A percentile compares a stretch with the other conserved stretches of the same genome.
phyloP scores from a whole-genome alignment of 2,113 vertebrate genomes.

The Datnioides undecimradiatus region DNA sequence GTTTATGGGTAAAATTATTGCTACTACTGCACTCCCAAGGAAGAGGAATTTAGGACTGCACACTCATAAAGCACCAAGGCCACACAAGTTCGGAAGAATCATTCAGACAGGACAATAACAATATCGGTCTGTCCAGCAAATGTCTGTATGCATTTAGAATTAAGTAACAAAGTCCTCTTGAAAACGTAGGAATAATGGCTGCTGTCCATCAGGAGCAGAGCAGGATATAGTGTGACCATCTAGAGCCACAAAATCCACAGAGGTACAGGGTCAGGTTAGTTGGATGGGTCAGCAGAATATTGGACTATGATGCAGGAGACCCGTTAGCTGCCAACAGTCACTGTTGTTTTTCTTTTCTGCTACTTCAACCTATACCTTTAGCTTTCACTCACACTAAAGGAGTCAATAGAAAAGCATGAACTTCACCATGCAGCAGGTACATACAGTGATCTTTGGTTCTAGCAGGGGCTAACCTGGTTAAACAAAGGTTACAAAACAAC shows the following conservation, averaged over 20 bases:
- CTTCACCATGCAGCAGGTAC: background rate
- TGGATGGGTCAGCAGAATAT: background rate
- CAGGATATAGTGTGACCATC: background rate
- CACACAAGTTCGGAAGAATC: conserved; percentile 1
- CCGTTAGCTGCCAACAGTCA: background rate
- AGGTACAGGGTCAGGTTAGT: background rate
- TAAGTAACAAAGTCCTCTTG: background rate
- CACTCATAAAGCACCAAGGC: background rate
- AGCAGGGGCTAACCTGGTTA: conserved; percentile 55
- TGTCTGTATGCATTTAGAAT: conserved; percentile 2
- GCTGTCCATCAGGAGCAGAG: background rate
- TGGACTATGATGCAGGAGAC: background rate
- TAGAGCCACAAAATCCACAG: background rate
- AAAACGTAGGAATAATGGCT: too few relatives aligned
- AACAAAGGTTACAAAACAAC: conserved; percentile 70
- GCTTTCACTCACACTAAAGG: too few relatives aligned
- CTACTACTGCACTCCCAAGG: conserved; percentile 16
- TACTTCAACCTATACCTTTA: too few relatives aligned
- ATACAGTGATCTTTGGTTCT: background rate
- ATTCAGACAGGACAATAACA: background rate
- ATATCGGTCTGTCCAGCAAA: background rate
- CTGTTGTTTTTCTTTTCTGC: too few relatives aligned
- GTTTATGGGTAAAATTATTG: background rate
- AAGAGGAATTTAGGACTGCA: conserved; percentile 9
- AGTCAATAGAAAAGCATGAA: background rate